phyloP scores from a whole-genome alignment of 2,888 invertebrate species.

The Archaeoteleia sp. region DNA sequence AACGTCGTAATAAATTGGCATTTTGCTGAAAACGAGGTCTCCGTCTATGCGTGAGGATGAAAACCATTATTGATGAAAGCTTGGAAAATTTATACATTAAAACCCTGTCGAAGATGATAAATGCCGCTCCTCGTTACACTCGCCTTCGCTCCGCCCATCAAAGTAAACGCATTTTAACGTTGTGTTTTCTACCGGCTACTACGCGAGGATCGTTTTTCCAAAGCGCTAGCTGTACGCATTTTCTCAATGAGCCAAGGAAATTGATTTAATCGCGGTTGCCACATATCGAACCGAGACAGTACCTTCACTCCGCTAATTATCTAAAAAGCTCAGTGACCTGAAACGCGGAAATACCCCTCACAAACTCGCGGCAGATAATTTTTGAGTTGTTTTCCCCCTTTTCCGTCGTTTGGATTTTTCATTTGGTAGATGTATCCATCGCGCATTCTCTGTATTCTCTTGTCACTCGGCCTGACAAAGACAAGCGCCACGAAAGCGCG shows the following conservation, averaged over 20 bases:
- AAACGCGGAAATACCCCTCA: background rate
- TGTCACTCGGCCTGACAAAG: slow-evolving; percentile 24
- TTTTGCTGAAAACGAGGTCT: slow-evolving; percentile 33
- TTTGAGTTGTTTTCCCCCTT: background rate
- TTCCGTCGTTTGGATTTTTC: slow-evolving; percentile 7
- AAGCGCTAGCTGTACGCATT: no score
- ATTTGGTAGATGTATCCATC: slow-evolving; percentile 18
- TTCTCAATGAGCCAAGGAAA: no score
- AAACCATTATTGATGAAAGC: slow-evolving; percentile 29
- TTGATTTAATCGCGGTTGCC: background rate
- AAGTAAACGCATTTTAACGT: slow-evolving; percentile 14
- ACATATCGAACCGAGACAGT: background rate
- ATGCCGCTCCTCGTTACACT: slow-evolving; percentile 11
- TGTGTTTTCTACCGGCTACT: no score
- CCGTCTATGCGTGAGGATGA: background rate
- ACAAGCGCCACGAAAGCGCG: slow-evolving; percentile 2
- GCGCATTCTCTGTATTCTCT: slow-evolving; percentile 3
- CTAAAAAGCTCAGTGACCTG: slow-evolving; percentile 6
- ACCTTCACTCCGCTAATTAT: background rate
- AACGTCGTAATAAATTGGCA: slow-evolving; percentile 55
- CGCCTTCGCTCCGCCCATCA: background rate
- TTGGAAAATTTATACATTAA: slow-evolving; percentile 33
- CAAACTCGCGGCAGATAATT: slow-evolving; percentile 11
- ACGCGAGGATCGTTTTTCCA: no score
- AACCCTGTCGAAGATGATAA: slow-evolving; percentile 30